Evolutionary conservation across 2,888 invertebrate genomes (phyloP), one percentile per base, ranked within the genome.

Genomic region (Pollenia angustigena): DNA sequence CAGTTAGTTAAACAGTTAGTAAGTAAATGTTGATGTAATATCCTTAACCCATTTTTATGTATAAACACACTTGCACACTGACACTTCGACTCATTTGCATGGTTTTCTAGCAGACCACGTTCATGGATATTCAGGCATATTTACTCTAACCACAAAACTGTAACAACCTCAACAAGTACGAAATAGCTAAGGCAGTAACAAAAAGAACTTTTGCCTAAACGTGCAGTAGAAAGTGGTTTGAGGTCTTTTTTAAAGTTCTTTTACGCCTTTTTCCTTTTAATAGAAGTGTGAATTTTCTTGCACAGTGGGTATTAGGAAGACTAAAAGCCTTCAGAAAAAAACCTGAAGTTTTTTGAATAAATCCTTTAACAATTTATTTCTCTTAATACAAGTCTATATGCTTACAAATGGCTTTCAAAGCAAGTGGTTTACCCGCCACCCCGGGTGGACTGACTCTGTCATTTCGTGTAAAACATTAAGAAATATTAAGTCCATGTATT

Each of bases 1-100:
- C 75, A 85, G 62, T 71, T 75, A 62, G 62, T 71, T 75, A 62
- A 82, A 42, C 69, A 76, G 69, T 71, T 48, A 69, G 69, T 54
- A 82, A 82, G 68, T 76, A 68, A 76, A 82, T 69, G 52, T 60
- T 75, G 32, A 52, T 62, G 48, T 48, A 50, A 80, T 79, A 69
- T 58, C 72, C 72, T 81, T 72, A 72, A 66, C 46, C 64, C 56
- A 72, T 56, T 64, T 52, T n/a, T 48, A 54, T 12, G 56, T 23
- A 40, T 42, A 72, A 0, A 40, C 54, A 58, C 64, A 42, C 16
- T 56, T 54, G 16, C 54, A n/a, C n/a, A 64, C 64, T 44, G 16
- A 50, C 9, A 62, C 16, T 62, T 18, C 6, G 4, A 12, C 40
- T 12, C 14, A 62, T 44, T 44, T 64, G 32, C 9, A 42, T 42